Evolutionary conservation across 1,140 invertebrate genomes (phyloP), one percentile per base, ranked within the genome.

Genomic region (Tetranychus urticae): DNA sequence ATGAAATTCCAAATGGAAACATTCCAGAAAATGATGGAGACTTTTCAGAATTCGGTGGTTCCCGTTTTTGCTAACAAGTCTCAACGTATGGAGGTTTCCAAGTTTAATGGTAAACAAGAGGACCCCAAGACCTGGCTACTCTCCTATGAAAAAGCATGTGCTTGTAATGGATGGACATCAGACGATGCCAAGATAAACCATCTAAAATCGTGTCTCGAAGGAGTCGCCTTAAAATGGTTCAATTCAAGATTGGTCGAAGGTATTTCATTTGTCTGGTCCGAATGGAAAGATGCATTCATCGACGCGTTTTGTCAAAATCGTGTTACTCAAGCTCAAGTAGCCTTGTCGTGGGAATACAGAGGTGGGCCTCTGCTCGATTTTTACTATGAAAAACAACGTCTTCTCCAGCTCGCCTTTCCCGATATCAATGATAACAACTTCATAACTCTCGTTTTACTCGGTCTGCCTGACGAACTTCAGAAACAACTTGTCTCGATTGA

Each of bases 211-310:
- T 8, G 42, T 46, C 34, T 58, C 1, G 57, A 58, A 23, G 57
- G 57, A 14, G 42, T 58, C 23, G 57, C 57, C 7, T 46, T 58
- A 2, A 58, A 58, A 46, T 58, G 57, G 57, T 58, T 58, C 42
- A 58, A 58, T 23, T 58, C 57, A 5, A 5, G 35, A 8, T 12
- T 42, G 8, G 39, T 13, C 23, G 57, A 58, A 42, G 36, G 42
- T 13, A 8, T 14, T 6, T 31, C 10, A 12, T 10, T 33, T 4
- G 57, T n/a, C 2, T 56, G 55, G 55, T 4, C 4, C 14, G 39
- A 42, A 5, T 58, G 57, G 57, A 58, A 58, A 46, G 10, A 39
- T 42, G 8, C 36, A 4, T 58, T 58, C 34, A 12, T 45, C 14
- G 35, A 14, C 8, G 6, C 57, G 0, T 58, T 58, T 58, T 12